Evolutionary conservation across 2,113 vertebrate genomes (phyloP).

Genomic region (Mionectes macconnelli): DNA sequence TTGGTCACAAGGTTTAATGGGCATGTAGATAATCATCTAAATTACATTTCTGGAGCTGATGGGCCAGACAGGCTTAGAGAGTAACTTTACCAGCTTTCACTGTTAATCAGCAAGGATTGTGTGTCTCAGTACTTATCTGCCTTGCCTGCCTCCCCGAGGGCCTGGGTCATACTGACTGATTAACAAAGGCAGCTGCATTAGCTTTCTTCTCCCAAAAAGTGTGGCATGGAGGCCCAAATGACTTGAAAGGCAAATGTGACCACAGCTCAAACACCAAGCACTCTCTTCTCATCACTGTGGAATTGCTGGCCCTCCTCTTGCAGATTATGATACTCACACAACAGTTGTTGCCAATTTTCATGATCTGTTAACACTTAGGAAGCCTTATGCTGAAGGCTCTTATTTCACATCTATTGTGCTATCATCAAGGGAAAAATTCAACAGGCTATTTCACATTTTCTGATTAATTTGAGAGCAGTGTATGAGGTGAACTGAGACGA

Average conservation of each 20-base stretch:
- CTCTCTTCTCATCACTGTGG: slow-evolving; percentile 71
- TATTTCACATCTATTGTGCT: slow-evolving; percentile 62
- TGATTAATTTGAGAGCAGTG: slow-evolving; percentile 23
- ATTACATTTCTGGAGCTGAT: slow-evolving; percentile 82
- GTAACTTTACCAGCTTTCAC: slow-evolving; percentile 71
- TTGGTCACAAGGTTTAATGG: slow-evolving; percentile 81
- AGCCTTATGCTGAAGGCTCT: slow-evolving; percentile 52
- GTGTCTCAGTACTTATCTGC: slow-evolving; percentile 57
- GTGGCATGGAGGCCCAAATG: slow-evolving; percentile 57
- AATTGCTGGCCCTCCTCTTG: slow-evolving; percentile 68
- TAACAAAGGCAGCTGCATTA: slow-evolving; percentile 78
- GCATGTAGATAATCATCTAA: slow-evolving; percentile 82
- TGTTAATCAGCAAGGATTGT: slow-evolving; percentile 72
- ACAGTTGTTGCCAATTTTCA: slow-evolving; percentile 78
- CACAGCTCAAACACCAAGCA: slow-evolving; percentile 67
- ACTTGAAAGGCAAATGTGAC: slow-evolving; percentile 77
- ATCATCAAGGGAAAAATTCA: slow-evolving; percentile 54
- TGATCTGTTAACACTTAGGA: slow-evolving; percentile 74
- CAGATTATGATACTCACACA: slow-evolving; percentile 52
- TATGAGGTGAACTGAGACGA: slow-evolving; percentile 22
- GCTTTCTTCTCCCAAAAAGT: slow-evolving; percentile 71
- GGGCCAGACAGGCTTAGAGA: slow-evolving; percentile 76
- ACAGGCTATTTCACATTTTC: slow-evolving; percentile 24
- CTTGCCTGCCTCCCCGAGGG: slow-evolving; percentile 57
- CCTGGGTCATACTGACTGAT: slow-evolving; percentile 71